Evolutionary conservation across 2,113 vertebrate species (phyloP).

Genomic region (Perccottus glenii): DNA sequence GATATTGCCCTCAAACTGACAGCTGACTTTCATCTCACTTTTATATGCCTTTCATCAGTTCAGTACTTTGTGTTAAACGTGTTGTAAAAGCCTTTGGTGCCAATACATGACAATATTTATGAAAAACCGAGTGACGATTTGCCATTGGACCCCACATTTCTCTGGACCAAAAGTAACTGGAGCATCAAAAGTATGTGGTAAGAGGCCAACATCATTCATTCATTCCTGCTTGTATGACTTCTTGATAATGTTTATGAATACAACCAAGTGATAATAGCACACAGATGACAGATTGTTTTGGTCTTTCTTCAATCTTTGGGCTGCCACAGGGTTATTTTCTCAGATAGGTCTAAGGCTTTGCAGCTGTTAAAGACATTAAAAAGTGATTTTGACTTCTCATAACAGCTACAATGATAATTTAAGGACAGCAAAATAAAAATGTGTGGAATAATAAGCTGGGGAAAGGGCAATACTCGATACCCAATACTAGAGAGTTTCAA

Average conservation of each 20-base stretch:
- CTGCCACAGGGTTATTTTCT: slow-evolving; percentile 1
- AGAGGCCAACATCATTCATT: slow-evolving; percentile 27
- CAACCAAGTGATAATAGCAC: slow-evolving; percentile 16
- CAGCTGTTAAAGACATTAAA: slow-evolving; percentile 1
- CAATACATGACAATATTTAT: slow-evolving; percentile 75
- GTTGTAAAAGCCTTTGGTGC: slow-evolving; percentile 30
- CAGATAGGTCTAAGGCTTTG: not conserved
- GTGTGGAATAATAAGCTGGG: not conserved
- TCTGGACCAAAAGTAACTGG: slow-evolving; percentile 6
- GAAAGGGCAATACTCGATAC: not conserved
- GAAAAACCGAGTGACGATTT: slow-evolving; percentile 27
- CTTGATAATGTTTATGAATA: slow-evolving; percentile 26
- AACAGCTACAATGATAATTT: not conserved
- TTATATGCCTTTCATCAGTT: slow-evolving; percentile 19
- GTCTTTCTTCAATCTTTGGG: slow-evolving; percentile 8
- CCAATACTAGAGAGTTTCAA: not conserved
- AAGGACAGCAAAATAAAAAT: not conserved
- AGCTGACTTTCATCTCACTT: slow-evolving; percentile 8
- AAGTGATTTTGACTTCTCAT: not conserved
- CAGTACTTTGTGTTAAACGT: not conserved
- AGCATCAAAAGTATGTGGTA: slow-evolving; percentile 10
- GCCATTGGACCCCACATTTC: not conserved
- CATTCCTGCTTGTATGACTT: slow-evolving; percentile 29
- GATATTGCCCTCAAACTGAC: not conserved
- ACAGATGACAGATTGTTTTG: slow-evolving; percentile 26